Base-by-base conservation (phyloP, 2,797 vertebrate genomes). In the Muscicapa striata region DNA sequence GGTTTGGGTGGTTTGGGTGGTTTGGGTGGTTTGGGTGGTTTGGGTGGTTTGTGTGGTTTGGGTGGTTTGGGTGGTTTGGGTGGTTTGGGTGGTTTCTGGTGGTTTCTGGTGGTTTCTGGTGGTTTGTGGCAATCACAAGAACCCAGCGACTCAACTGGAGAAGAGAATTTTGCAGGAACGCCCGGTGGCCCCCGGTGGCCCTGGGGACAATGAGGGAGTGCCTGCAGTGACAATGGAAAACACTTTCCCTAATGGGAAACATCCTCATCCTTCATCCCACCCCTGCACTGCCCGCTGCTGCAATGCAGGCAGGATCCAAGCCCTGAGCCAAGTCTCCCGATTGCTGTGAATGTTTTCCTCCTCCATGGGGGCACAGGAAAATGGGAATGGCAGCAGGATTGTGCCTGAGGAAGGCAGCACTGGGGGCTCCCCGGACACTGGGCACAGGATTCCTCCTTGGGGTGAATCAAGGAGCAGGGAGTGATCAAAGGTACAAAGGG, bases 181-280 rank as follows among this genome's bases (percentile, higher is more conserved):
- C n/a, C n/a, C n/a, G n/a, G n/a, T n/a, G n/a, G n/a, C n/a, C n/a
- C 92, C 92, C 82, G 29, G 46, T 75, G 89, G 91, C 81, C 73
- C 13, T 11, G 51, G 32, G 88, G 73, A 88, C 94, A 94, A 89
- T 52, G 82, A 63, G 34, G 73, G 36, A 91, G 48, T 72, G 75
- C 17, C 90, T 74, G 64, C 75, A 27, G 19, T 52, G 77, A 84
- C 93, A 95, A 86, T 81, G 34, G 66, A 91, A 92, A 96, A 62
- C 91, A 83, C 94, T 95, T 96, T 93, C 92, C 52, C 87, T 96
- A 81, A 89, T 94, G 51, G 69, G 89, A 94, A 94, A 86, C 92
- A 93, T 93, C 94, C 89, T 81, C 76, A 8, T 62, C 15, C 22
- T 64, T 34, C 62, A 58, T 34, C 24, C 54, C 26, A 2, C 38